A percentile compares a stretch with the other conserved stretches of the same genome.
phyloP scores from a whole-genome alignment of 2,888 invertebrate species.

The Neuroscelio doddi region DNA sequence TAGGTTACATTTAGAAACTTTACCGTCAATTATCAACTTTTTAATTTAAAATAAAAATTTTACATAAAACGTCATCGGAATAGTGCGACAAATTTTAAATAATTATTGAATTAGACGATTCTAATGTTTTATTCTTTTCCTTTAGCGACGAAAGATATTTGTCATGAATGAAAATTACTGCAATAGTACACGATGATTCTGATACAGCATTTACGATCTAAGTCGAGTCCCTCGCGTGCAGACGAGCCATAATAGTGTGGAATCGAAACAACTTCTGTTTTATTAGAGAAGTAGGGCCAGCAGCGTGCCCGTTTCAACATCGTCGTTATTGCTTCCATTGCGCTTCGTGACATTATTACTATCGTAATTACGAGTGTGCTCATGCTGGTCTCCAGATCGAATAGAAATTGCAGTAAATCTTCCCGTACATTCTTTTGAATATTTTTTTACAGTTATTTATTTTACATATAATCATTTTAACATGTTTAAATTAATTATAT shows the following conservation, averaged over 20 bases:
- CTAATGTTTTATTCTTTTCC: too few relatives aligned
- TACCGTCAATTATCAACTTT: too few relatives aligned
- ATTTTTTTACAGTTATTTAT: too few relatives aligned
- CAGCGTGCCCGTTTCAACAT: constrained; percentile 18
- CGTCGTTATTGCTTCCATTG: constrained; percentile 44
- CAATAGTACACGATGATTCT: background rate
- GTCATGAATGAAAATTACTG: constrained; percentile 17
- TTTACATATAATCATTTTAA: too few relatives aligned
- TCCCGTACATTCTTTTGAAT: background rate
- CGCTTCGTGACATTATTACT: constrained; percentile 65
- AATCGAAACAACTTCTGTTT: constrained; percentile 63
- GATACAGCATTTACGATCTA: constrained; percentile 54
- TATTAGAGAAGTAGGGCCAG: constrained; percentile 36
- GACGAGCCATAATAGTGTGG: constrained; percentile 56
- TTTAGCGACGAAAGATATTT: background rate
- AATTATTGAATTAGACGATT: too few relatives aligned
- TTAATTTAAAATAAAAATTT: too few relatives aligned
- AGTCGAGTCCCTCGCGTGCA: constrained; percentile 61
- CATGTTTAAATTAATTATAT: too few relatives aligned
- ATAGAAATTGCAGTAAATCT: background rate
- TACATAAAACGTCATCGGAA: too few relatives aligned
- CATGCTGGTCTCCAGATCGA: background rate
- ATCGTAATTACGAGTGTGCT: constrained; percentile 56
- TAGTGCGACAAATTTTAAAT: too few relatives aligned
- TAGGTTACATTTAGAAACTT: too few relatives aligned